A percentile compares a stretch with the other conserved stretches of the same genome.
Conservation (phyloP, 1,140 invertebrate genomes). For the Hesperophylax magnus region DNA sequence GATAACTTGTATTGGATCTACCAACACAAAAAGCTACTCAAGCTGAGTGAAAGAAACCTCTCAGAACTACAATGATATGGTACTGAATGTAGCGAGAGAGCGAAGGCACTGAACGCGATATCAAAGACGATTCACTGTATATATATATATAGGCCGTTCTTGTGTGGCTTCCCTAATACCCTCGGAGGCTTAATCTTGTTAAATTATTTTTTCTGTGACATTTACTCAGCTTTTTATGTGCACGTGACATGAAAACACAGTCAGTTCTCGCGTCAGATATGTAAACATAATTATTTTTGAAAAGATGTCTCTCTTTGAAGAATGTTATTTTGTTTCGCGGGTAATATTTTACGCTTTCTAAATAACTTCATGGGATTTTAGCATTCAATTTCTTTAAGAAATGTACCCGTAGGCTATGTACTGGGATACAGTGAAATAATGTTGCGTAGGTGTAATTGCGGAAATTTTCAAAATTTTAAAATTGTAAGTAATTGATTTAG, state of each 20-base stretch:
- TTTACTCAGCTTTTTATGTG: conserved; percentile 40
- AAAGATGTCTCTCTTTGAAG: background rate
- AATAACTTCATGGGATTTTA: no score
- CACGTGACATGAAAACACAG: background rate
- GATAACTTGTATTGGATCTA: background rate
- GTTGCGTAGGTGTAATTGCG: no score
- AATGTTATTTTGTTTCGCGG: no score
- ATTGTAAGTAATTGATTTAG: no score
- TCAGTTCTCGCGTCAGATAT: background rate
- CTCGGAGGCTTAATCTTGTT: conserved; percentile 53
- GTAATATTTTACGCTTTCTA: no score
- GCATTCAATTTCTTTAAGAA: no score
- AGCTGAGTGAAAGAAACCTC: background rate
- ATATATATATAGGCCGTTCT: conserved; percentile 54
- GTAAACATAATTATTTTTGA: conserved; percentile 1
- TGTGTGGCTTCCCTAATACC: conserved; percentile 54
- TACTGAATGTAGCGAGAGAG: background rate
- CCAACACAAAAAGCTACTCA: no score
- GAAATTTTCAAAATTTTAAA: no score
- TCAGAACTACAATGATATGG: conserved; percentile 1
- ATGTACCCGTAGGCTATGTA: no score
- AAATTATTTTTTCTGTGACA: conserved; percentile 54
- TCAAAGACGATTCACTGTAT: conserved; percentile 23
- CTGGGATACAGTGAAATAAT: no score
- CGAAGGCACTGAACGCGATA: conserved; percentile 26